These are phyloP conservation scores for Falco peregrinus DNA, from an alignment of 2,797 vertebrate genomes.

Conservation along the genomic window DNA sequence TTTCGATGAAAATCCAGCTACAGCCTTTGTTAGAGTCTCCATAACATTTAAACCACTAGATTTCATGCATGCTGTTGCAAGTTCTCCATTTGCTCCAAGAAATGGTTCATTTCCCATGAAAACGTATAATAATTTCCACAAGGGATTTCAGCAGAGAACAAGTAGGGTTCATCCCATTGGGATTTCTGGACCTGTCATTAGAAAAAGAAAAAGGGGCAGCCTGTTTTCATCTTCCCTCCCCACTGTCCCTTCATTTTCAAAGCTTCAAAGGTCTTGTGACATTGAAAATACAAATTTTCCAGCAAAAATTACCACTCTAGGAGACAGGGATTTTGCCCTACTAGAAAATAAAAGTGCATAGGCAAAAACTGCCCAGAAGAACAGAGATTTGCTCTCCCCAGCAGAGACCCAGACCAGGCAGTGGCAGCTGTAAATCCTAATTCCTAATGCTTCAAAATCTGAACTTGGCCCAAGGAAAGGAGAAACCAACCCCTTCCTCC, in stretches of 20 bases:
- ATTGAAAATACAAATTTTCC: not conserved
- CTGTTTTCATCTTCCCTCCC: not conserved
- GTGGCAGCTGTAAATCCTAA: not conserved
- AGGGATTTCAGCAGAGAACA: not conserved
- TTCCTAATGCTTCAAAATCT: not conserved
- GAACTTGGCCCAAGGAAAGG: not conserved
- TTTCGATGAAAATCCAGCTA: not conserved
- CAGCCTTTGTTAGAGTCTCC: not conserved
- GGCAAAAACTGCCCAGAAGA: not conserved
- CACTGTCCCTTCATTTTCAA: not conserved
- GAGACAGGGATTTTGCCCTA: not conserved
- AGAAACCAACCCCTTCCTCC: not conserved
- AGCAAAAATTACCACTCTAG: not conserved
- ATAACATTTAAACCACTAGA: not conserved
- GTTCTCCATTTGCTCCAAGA: not conserved
- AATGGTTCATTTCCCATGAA: not conserved
- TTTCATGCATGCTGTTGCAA: not conserved
- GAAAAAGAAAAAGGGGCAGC: not conserved
- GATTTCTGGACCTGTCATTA: not conserved
- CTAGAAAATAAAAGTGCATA: not conserved
- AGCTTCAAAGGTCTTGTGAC: not conserved
- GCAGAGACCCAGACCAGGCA: not conserved
- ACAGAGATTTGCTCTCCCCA: accelerated
- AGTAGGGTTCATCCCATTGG: not conserved
- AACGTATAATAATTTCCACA: not conserved